phyloP scores from a whole-genome alignment of 2,797 vertebrate genomes.

The Stomatorhinus walkeri region DNA sequence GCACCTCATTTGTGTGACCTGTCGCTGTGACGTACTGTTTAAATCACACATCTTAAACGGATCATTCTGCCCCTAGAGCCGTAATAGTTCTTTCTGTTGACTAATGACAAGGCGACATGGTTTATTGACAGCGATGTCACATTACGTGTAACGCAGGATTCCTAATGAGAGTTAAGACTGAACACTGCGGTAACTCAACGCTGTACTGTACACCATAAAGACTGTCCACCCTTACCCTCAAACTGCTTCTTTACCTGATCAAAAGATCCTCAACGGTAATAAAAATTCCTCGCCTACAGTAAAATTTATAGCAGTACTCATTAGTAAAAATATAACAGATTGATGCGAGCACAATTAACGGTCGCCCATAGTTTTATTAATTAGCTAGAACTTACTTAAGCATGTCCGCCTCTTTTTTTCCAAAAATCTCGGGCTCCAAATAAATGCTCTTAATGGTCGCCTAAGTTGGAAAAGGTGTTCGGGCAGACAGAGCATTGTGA shows the following conservation, averaged over 20 bases:
- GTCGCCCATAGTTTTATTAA: conserved; percentile 60
- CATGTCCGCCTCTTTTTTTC: conserved; percentile 52
- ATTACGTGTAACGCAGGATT: conserved; percentile 48
- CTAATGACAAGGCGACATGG: not conserved
- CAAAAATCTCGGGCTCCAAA: conserved; percentile 38
- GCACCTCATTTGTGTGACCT: not conserved
- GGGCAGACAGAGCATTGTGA: conserved; percentile 25
- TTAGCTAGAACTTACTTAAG: conserved; percentile 52
- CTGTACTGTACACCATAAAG: conserved; percentile 74
- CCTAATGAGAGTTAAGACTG: conserved; percentile 67
- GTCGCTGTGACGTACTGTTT: not conserved
- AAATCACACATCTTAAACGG: not conserved
- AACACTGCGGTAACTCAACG: conserved; percentile 61
- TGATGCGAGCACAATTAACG: conserved; percentile 69
- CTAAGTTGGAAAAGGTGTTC: conserved; percentile 33
- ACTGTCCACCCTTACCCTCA: conserved; percentile 44
- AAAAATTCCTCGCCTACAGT: conserved; percentile 74
- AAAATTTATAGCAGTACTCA: conserved; percentile 69
- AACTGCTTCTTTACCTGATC: conserved; percentile 64
- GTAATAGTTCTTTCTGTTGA: not conserved
- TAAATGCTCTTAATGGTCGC: conserved; percentile 41
- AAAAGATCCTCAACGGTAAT: conserved; percentile 68
- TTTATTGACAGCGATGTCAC: conserved; percentile 29
- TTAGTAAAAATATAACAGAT: conserved; percentile 74
- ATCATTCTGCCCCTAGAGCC: not conserved